Evolutionary conservation across 2,113 vertebrate species (phyloP).

Genomic region (Myxocyprinus asiaticus): DNA sequence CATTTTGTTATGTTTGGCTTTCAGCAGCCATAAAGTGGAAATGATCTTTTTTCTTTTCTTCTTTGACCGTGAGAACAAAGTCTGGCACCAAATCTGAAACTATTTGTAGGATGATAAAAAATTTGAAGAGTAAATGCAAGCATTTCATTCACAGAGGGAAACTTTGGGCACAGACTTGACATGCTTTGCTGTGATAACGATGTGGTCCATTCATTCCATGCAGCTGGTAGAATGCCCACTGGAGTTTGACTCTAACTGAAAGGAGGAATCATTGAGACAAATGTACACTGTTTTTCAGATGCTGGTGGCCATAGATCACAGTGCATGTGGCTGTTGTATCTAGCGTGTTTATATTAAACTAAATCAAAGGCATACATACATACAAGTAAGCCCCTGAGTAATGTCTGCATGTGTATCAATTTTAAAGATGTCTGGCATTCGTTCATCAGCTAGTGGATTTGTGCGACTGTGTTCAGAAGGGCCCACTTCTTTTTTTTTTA

Average conservation of each 20-base stretch:
- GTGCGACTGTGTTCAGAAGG: background rate
- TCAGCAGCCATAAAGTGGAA: slow-evolving; percentile 24
- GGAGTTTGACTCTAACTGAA: slow-evolving; percentile 18
- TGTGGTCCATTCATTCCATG: background rate
- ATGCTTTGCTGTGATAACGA: background rate
- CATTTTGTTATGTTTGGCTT: slow-evolving; percentile 21
- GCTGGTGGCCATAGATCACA: slow-evolving; percentile 36
- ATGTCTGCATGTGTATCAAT: slow-evolving; percentile 12
- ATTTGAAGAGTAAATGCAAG: background rate
- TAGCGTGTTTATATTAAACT: slow-evolving; percentile 26
- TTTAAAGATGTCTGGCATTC: slow-evolving; percentile 19
- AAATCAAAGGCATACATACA: slow-evolving; percentile 23
- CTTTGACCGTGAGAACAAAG: background rate
- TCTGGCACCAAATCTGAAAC: background rate
- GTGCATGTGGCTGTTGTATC: slow-evolving; percentile 24
- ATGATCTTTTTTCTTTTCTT: background rate
- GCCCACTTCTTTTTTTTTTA: no score
- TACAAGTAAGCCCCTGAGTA: slow-evolving; percentile 18
- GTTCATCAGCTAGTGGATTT: slow-evolving; percentile 10
- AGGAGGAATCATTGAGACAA: slow-evolving; percentile 34
- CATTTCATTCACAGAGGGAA: background rate
- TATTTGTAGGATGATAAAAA: background rate
- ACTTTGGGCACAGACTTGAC: slow-evolving; percentile 4
- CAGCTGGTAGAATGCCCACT: slow-evolving; percentile 9
- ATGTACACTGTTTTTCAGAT: slow-evolving; percentile 31